Conservation (phyloP, 2,888 invertebrate genomes). For the Acanthosepion esculentum region DNA sequence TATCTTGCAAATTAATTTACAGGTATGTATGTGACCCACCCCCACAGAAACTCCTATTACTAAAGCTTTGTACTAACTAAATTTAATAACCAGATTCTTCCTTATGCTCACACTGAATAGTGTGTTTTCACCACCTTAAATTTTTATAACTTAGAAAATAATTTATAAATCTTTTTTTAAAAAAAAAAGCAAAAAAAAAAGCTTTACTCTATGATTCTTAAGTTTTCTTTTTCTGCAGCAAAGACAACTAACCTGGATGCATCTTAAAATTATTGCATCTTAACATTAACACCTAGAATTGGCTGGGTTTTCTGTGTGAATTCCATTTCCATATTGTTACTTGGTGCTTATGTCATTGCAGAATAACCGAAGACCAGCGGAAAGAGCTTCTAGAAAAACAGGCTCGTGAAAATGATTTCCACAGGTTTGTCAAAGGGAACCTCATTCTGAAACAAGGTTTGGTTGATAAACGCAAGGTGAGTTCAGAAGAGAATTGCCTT, state of each 20-base stretch:
- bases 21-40: no score
- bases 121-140: no score
- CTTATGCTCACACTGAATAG: no score
- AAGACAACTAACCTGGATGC: neutral
- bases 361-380: slow-evolving; percentile 67
- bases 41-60: no score
- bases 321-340: neutral
- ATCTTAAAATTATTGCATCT: neutral
- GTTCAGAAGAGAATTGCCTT: slow-evolving; percentile 24
- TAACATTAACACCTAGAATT: neutral
- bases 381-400: slow-evolving; percentile 67
- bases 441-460: slow-evolving; percentile 95
- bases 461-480: slow-evolving; percentile 90
- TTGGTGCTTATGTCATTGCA: slow-evolving; percentile 51
- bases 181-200: no score
- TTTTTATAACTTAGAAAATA: no score
- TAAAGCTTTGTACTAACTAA: no score
- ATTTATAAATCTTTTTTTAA: no score
- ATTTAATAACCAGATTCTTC: no score
- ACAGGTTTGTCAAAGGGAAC: slow-evolving; percentile 89
- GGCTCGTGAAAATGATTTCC: slow-evolving; percentile 80
- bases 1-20: no score
- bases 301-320: neutral
- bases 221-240: neutral
- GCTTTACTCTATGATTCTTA: no score